Evolutionary conservation across 2,113 vertebrate species (phyloP).

Genomic region (Oncorhynchus clarkii): DNA sequence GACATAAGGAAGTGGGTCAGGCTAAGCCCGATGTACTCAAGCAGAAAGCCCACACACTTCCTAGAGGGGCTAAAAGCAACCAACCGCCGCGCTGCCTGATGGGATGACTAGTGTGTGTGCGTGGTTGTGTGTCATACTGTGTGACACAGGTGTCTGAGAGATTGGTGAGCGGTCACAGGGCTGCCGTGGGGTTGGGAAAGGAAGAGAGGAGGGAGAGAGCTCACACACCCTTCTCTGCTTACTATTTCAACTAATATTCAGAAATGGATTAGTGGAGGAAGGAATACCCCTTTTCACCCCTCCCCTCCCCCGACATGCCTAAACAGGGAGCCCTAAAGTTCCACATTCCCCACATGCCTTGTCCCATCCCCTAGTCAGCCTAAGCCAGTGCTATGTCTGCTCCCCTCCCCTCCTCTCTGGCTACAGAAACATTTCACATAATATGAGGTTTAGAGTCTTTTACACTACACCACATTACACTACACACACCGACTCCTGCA

Average conservation of each 20-base stretch:
- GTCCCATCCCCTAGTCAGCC: neutral
- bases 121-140: neutral
- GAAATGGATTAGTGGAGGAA: neutral
- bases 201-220: too few species aligned
- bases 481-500: constrained; percentile 2
- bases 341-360: neutral
- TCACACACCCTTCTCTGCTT: neutral
- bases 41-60: constrained; percentile 14
- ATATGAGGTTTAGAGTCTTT: neutral
- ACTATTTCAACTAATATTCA: neutral
- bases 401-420: neutral
- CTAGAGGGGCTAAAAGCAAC: constrained; percentile 1
- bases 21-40: constrained; percentile 13
- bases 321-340: neutral
- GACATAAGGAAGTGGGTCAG: constrained; percentile 47
- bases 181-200: too few species aligned
- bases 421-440: neutral
- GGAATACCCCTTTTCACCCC: neutral
- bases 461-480: too few species aligned
- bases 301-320: neutral
- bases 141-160: neutral
- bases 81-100: neutral
- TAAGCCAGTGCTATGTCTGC: neutral
- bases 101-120: neutral
- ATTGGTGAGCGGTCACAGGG: neutral